Conservation (phyloP, 2,797 vertebrate genomes). For the Diplodus puntazzo region DNA sequence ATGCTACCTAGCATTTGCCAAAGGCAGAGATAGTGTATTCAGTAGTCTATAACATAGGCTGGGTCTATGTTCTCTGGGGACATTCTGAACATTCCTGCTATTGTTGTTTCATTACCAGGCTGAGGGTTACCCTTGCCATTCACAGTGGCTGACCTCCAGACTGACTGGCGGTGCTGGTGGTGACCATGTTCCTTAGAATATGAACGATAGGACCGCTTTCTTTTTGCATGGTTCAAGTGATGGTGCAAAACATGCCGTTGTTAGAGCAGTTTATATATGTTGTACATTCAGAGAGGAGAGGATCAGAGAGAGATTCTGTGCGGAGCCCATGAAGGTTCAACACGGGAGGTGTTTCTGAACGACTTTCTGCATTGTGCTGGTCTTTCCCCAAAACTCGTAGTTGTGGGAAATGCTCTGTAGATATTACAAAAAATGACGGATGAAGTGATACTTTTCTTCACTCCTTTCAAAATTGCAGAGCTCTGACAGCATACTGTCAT, state of each 20-base stretch:
- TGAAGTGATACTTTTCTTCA: neutral
- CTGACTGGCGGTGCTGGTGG: slow-evolving; percentile 49
- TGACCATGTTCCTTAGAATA: slow-evolving; percentile 50
- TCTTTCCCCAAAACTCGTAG: no score
- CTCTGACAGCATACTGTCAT: neutral
- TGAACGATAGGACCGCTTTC: slow-evolving; percentile 12
- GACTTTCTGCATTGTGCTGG: neutral
- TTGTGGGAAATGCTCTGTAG: neutral
- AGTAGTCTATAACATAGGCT: slow-evolving; percentile 56
- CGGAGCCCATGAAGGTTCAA: neutral
- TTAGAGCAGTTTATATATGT: neutral
- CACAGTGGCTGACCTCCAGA: slow-evolving; percentile 75
- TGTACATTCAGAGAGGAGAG: neutral
- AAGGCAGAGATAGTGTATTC: slow-evolving; percentile 47
- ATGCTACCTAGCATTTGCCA: slow-evolving; percentile 31
- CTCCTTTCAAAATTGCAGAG: neutral
- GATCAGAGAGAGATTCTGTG: neutral
- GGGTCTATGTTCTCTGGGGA: slow-evolving; percentile 59
- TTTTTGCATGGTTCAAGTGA: neutral
- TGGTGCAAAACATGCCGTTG: slow-evolving; percentile 1
- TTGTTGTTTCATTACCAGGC: slow-evolving; percentile 83
- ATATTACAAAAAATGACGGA: neutral
- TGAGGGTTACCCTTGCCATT: slow-evolving; percentile 72
- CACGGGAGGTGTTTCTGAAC: neutral
- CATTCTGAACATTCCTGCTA: slow-evolving; percentile 81